Conservation (phyloP, 64 coral and sea anemone species). For the Exaiptasia diaphana region DNA sequence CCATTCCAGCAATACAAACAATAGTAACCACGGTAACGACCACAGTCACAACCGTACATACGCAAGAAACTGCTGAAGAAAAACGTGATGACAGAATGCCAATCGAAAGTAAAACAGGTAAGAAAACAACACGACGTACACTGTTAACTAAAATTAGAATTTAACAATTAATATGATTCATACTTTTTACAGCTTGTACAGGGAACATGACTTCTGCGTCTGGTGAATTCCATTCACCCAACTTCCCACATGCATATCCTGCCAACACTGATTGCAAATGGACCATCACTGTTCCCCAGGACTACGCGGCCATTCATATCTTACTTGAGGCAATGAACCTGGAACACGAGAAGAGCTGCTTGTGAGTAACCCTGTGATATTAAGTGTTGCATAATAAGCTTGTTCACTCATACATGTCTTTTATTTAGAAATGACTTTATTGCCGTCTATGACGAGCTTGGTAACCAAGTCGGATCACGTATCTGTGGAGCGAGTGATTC, state of each 20-base stretch:
- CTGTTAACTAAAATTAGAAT: no score
- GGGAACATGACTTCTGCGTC: conserved; percentile 5
- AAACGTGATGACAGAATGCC: no score
- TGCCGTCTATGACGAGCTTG: conserved; percentile 54
- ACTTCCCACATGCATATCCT: conserved; percentile 68
- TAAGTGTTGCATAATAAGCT: background rate
- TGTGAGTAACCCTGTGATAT: conserved; percentile 33
- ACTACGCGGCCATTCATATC: conserved; percentile 55
- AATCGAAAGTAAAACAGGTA: no score
- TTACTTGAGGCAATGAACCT: conserved; percentile 44
- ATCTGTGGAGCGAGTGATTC: conserved; percentile 39
- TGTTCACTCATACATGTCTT: background rate
- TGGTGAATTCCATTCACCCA: conserved; percentile 66
- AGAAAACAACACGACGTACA: no score
- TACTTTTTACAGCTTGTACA: conserved; percentile 36
- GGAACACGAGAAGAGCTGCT: conserved; percentile 69
- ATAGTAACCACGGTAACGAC: no score
- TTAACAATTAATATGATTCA: background rate
- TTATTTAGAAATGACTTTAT: conserved; percentile 72
- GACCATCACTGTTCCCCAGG: conserved; percentile 43
- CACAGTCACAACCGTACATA: no score
- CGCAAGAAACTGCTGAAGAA: no score
- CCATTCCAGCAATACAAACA: no score
- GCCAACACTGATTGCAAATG: conserved; percentile 70
- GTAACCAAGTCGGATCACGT: conserved; percentile 71